These are phyloP conservation scores for Naja naja DNA, from an alignment of 2,113 vertebrate species.

Conservation along the genomic window DNA sequence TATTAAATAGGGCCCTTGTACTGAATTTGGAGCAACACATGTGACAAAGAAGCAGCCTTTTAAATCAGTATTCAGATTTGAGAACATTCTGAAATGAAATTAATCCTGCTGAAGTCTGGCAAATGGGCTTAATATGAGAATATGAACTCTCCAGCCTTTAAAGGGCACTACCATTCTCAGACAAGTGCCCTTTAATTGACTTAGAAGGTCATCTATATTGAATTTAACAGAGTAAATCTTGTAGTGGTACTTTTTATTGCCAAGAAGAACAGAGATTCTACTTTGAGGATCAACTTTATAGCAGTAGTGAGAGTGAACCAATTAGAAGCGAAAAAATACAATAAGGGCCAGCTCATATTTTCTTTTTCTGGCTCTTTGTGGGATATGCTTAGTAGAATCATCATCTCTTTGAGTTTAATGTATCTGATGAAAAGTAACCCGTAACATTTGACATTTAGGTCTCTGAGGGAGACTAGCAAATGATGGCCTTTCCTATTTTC, in stretches of 20 bases:
- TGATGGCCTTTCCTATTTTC: not conserved
- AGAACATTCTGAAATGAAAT: conserved; percentile 42
- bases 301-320: conserved; percentile 32
- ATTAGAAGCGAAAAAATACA: conserved; percentile 32
- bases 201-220: conserved; percentile 47
- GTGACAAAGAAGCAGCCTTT: not conserved
- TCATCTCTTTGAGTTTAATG: conserved; percentile 14
- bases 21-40: not conserved
- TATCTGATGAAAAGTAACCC: not conserved
- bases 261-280: conserved; percentile 45
- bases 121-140: conserved; percentile 34
- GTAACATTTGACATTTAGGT: not conserved
- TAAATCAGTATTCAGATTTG: not conserved
- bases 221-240: conserved; percentile 37
- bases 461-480: not conserved
- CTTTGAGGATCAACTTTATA: not conserved
- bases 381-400: not conserved
- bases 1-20: not conserved
- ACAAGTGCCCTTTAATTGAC: conserved; percentile 57
- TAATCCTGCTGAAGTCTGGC: conserved; percentile 30
- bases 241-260: conserved; percentile 32
- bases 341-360: conserved; percentile 27
- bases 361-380: conserved; percentile 5
- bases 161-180: conserved; percentile 49
- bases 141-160: conserved; percentile 42